Base-by-base conservation (phyloP, 2,888 invertebrate species). In the Ypsolopha scabrella region DNA sequence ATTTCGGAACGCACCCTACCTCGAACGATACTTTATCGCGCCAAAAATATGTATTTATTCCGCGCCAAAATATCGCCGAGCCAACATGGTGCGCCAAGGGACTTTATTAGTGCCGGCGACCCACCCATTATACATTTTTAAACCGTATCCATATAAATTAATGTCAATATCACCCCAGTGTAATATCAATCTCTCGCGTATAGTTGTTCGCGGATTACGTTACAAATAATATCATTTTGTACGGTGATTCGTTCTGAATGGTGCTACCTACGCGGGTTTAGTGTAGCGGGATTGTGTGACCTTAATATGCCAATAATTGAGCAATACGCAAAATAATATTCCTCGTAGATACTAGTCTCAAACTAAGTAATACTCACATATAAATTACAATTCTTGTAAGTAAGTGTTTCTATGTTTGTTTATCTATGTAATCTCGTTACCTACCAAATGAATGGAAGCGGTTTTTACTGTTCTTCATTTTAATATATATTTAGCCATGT, bases 111-210 rank as follows among this genome's bases (percentile, higher is more conserved):
- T 69, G 75, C 65, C 68, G 37, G 61, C 72, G 67, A 72, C 73
- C 73, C 72, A 71, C 70, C 77, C 77, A 82, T 85, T 86, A 83
- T 85, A 82, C 81, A 83, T 83, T 86, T 86, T 86, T 86, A 85
- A 83, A 86, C 79, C 83, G 82, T 83, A 81, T 79, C 83, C 82
- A 83, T 85, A 86, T 85, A 86, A 85, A 86, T 86, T 86, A 85
- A 83, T 82, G 86, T 76, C 83, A 77, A 82, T 79, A 75, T 75
- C 75, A 80, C 85, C 85, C 85, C 64, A 75, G 83, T 68, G 85
- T 79, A 80, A 77, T 83, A 83, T 85, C 83, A 85, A 81, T 85
- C 83, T 79, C 72, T 56, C 52, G 67, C 64, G 68, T 65, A 61
- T 75, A 80, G 80, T 82, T 81, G 85, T 86, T 85, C 82, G 80